A percentile compares a stretch with the other conserved stretches of the same genome.
Evolutionary conservation across 2,888 invertebrate species (phyloP).

Genomic region (Dynastes grantii): DNA sequence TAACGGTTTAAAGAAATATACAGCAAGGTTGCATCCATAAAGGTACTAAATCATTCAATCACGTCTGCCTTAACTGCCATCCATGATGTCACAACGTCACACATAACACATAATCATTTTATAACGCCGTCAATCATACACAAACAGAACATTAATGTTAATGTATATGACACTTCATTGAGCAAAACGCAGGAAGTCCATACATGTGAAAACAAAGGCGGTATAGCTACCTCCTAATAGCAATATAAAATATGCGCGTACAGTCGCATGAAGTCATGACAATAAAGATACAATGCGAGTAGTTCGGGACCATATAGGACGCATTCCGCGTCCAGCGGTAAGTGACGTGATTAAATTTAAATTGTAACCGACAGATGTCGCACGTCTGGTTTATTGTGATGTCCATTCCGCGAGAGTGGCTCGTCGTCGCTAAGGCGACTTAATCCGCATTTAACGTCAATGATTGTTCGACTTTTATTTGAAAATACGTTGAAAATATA

Average conservation of each 20-base stretch:
- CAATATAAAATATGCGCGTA: slow-evolving; percentile 14
- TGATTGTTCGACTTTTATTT: not conserved
- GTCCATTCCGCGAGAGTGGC: slow-evolving; percentile 6
- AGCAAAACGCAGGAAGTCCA: slow-evolving; percentile 5
- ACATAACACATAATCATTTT: not conserved
- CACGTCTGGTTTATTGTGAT: slow-evolving; percentile 25
- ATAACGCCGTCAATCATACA: not conserved
- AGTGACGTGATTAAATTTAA: slow-evolving; percentile 25
- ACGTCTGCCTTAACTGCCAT: not conserved
- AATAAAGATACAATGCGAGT: slow-evolving; percentile 7
- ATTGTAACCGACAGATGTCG: slow-evolving; percentile 22
- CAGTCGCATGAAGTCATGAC: slow-evolving; percentile 3
- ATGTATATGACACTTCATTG: not conserved
- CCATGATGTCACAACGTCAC: slow-evolving; percentile 1
- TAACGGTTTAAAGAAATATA: no score
- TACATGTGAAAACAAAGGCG: slow-evolving; percentile 15
- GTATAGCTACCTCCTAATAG: slow-evolving; percentile 5
- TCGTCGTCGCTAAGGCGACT: not conserved
- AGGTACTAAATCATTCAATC: not conserved
- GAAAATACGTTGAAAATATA: no score
- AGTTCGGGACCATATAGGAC: slow-evolving; percentile 6
- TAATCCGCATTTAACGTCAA: slow-evolving; percentile 1
- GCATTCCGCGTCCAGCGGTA: slow-evolving; percentile 25
- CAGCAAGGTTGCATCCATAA: no score
- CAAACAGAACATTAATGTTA: slow-evolving; percentile 4